Percentiles rank a stretch among this genome's conserved stretches.
These are phyloP conservation scores for Bombus soroeensis DNA, from an alignment of 1,140 invertebrate genomes.

Conservation along the genomic window DNA sequence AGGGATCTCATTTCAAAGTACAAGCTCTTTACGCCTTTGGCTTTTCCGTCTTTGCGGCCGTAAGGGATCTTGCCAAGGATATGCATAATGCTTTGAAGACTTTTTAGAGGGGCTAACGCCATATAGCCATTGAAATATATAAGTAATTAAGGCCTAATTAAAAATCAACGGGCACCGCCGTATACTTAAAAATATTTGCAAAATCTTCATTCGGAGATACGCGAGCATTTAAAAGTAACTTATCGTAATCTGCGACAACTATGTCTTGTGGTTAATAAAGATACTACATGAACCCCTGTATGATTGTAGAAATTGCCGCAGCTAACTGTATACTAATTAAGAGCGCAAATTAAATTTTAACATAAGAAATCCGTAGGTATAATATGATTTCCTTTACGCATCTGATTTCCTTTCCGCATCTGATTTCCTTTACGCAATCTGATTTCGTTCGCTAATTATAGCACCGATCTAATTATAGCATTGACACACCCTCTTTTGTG, in stretches of 20 bases:
- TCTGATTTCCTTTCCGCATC: neutral
- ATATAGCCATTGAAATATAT: constrained; percentile 56
- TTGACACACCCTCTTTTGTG: neutral
- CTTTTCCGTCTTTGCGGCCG: constrained; percentile 71
- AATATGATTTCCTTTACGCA: no score
- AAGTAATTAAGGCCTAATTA: constrained; percentile 71
- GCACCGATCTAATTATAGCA: neutral
- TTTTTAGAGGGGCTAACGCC: constrained; percentile 58
- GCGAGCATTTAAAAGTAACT: constrained; percentile 3
- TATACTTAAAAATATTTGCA: neutral
- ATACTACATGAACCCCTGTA: no score
- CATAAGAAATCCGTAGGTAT: neutral
- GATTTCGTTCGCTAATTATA: neutral
- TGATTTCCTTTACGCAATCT: neutral
- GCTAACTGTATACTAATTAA: neutral
- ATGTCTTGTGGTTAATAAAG: neutral
- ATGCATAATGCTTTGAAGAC: constrained; percentile 71
- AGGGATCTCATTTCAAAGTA: constrained; percentile 76
- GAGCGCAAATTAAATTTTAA: neutral
- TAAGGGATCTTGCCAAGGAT: constrained; percentile 72
- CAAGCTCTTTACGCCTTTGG: constrained; percentile 76
- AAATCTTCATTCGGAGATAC: neutral
- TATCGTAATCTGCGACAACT: neutral
- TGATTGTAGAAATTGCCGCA: neutral
- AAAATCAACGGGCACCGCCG: neutral